phyloP scores from a whole-genome alignment of 2,113 vertebrate species.

The Propithecus coquereli region DNA sequence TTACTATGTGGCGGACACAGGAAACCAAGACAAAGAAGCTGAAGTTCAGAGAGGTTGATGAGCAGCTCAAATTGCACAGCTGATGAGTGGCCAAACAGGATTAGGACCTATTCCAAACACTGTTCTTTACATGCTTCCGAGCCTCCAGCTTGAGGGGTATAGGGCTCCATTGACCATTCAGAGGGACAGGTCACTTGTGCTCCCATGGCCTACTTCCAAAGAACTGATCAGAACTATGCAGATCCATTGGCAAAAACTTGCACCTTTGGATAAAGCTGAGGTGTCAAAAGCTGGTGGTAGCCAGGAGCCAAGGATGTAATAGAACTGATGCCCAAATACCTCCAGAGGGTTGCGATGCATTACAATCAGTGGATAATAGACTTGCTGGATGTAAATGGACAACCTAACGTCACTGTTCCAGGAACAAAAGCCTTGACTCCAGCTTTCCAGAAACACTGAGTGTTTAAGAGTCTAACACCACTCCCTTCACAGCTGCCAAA shows the following conservation, averaged over 20 bases:
- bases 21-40: not conserved
- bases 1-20: not conserved
- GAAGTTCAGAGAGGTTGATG: not conserved
- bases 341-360: conserved; percentile 8
- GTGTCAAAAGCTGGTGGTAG: not conserved
- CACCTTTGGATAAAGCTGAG: conserved; percentile 37
- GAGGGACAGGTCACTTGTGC: not conserved
- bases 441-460: conserved; percentile 65
- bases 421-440: conserved; percentile 57
- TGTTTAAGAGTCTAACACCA: conserved; percentile 6
- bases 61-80: not conserved
- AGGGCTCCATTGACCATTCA: not conserved
- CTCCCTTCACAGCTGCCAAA: conserved; percentile 39
- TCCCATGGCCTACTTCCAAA: not conserved
- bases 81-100: not conserved
- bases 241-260: not conserved
- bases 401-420: conserved; percentile 62
- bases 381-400: conserved; percentile 53
- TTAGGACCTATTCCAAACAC: not conserved
- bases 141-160: not conserved
- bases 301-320: conserved; percentile 21
- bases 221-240: not conserved
- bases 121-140: not conserved
- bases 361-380: conserved; percentile 37
- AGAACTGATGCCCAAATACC: not conserved